phyloP scores from a whole-genome alignment of 1,140 invertebrate genomes.

The Drosophila persimilis region DNA sequence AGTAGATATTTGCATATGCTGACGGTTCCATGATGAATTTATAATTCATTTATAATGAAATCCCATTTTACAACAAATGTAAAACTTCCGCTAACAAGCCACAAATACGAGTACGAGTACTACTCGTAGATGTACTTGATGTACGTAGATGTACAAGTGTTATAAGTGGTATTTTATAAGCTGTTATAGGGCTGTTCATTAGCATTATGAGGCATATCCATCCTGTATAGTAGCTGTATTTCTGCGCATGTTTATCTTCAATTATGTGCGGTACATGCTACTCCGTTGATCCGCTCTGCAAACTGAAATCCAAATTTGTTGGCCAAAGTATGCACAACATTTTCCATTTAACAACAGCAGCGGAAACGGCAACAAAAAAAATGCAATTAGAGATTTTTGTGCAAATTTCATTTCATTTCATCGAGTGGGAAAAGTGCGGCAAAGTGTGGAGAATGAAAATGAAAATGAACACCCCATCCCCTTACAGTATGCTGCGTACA shows the following conservation, averaged over 20 bases:
- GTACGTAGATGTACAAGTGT: no score
- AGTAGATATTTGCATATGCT: no score
- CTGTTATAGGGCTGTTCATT: neutral
- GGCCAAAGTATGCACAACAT: conserved; percentile 9
- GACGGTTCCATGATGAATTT: no score
- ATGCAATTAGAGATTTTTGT: conserved; percentile 47
- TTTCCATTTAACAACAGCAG: conserved; percentile 6
- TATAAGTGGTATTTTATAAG: neutral
- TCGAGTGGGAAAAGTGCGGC: neutral
- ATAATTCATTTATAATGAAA: no score
- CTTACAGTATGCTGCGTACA: no score
- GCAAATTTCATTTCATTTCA: conserved; percentile 34
- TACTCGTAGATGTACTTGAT: no score
- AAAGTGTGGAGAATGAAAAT: conserved; percentile 22
- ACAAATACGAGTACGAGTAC: no score
- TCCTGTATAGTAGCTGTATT: neutral
- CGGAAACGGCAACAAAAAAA: neutral
- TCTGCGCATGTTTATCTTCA: conserved; percentile 23
- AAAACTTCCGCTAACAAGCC: no score
- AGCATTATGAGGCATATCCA: neutral
- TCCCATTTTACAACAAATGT: no score
- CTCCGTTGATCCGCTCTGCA: conserved; percentile 17
- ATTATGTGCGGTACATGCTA: conserved; percentile 20
- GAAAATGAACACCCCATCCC: neutral
- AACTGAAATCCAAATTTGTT: conserved; percentile 12